Evolutionary conservation across 2,888 invertebrate species (phyloP).

Genomic region (Theodoxus fluviatilis): DNA sequence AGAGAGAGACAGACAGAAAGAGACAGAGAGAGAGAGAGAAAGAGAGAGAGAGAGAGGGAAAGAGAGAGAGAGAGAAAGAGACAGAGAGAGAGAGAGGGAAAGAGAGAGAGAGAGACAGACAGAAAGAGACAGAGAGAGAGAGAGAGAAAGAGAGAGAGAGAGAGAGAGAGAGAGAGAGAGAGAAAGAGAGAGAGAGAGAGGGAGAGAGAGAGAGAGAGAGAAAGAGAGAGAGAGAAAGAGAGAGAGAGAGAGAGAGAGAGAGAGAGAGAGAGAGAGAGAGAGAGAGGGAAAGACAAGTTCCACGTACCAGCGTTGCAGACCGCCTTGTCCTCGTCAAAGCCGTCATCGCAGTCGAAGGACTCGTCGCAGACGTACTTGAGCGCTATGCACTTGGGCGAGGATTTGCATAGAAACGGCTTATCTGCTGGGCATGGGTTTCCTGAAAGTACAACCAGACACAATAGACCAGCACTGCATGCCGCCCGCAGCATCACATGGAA

Average conservation of each 20-base stretch:
- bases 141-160: background rate
- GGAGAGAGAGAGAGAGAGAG: constrained; percentile 3
- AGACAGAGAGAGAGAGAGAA: too few species aligned
- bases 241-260: background rate
- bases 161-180: constrained; percentile 8
- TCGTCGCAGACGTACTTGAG: constrained; percentile 59
- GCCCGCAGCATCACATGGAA: too few species aligned
- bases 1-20: too few species aligned
- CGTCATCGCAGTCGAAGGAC: constrained; percentile 57
- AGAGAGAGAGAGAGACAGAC: background rate
- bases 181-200: background rate
- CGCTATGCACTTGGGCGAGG: constrained; percentile 52
- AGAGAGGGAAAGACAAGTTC: background rate
- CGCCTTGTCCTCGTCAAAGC: constrained; percentile 58
- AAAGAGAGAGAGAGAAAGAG: background rate
- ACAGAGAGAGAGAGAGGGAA: constrained; percentile 14
- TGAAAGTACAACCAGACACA: too few species aligned
- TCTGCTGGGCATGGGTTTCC: constrained; percentile 59
- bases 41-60: too few species aligned
- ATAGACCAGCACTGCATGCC: too few species aligned
- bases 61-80: background rate
- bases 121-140: background rate
- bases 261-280: background rate
- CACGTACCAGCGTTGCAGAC: constrained; percentile 42
- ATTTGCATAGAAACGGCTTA: constrained; percentile 59